Base-by-base conservation (phyloP, 2,797 vertebrate species). In the Xenopus petersii region DNA sequence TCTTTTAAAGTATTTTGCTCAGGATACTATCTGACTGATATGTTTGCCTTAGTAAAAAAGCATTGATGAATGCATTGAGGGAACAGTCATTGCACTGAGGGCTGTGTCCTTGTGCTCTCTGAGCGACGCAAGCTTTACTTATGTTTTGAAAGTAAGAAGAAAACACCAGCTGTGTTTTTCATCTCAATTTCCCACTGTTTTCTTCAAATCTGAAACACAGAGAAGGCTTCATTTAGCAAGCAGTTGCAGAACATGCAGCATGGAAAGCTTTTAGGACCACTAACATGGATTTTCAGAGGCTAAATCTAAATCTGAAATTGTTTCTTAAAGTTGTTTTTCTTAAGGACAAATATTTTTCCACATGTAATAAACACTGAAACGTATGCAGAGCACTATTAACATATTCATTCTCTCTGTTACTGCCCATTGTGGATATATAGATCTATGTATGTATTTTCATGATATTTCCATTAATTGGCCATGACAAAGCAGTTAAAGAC, bases 101-200 rank as follows among this genome's bases (percentile, higher is more conserved):
- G 51, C 36, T 12, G 56, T 46, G 47, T 51, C 64, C 30, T 46
- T 58, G 60, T 47, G 66, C 58, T 62, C 64, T 62, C 60, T 8
- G 10, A 33, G 48, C 61, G 9, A 17, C 30, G 48, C 70, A 30
- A n/a, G 63, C 36, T 78, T 78, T 73, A 59, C 58, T 73, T 59
- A n/a, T 15, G 47, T 54, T 47, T 67, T 71, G 36, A 77, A 77
- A 67, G 75, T 62, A 71, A 12, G 65, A 67, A n/a, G 21, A 21
- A 54, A 56, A 62, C 75, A 46, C 75, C 71, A 59, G 66, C 75
- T 78, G 71, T 73, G 75, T 42, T 60, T 77, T 78, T 78, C 71
- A 78, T 78, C 71, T 65, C 51, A 0, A 16, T 46, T 63, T 46
- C 66, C 70, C 42, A 56, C 59, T 68, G 75, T 69, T 73, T 68